Percentiles rank a stretch among this genome's conserved stretches.
phyloP scores from a whole-genome alignment of 1,140 invertebrate genomes.

The Adoxophyes honmai region DNA sequence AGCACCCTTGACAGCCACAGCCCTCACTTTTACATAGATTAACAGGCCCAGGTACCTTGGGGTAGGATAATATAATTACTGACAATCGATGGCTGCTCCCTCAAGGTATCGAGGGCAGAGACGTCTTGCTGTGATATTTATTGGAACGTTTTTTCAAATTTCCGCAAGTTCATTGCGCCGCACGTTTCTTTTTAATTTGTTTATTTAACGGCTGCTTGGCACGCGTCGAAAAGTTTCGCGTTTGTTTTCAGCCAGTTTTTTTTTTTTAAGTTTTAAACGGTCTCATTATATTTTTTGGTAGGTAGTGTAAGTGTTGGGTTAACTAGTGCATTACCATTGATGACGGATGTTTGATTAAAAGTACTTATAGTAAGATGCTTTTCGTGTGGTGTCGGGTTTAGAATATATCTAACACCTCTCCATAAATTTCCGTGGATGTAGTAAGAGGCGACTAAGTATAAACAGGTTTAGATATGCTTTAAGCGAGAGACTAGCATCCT shows the following conservation, averaged over 20 bases:
- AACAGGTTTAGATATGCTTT: no score
- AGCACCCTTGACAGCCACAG: slow-evolving; percentile 9
- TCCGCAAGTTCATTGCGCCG: not conserved
- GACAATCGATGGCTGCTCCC: slow-evolving; percentile 50
- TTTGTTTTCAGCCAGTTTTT: slow-evolving; percentile 1
- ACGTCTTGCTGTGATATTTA: slow-evolving; percentile 43
- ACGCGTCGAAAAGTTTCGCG: not conserved
- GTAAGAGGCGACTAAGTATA: no score
- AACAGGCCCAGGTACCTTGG: slow-evolving; percentile 34
- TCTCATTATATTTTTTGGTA: no score
- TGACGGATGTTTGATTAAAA: no score
- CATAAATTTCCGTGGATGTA: no score
- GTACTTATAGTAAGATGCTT: no score
- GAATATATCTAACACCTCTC: no score
- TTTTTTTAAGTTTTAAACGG: no score
- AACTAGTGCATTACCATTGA: no score
- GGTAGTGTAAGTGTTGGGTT: no score
- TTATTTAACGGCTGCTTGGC: slow-evolving; percentile 5
- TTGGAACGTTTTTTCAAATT: slow-evolving; percentile 26
- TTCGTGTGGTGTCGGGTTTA: no score
- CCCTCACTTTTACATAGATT: slow-evolving; percentile 30
- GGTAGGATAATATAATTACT: slow-evolving; percentile 54
- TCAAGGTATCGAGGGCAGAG: slow-evolving; percentile 25
- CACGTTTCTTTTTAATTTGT: slow-evolving; percentile 11
- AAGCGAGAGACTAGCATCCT: no score